Evolutionary conservation across 2,797 vertebrate genomes (phyloP).

Genomic region (Tamandua tetradactyla): DNA sequence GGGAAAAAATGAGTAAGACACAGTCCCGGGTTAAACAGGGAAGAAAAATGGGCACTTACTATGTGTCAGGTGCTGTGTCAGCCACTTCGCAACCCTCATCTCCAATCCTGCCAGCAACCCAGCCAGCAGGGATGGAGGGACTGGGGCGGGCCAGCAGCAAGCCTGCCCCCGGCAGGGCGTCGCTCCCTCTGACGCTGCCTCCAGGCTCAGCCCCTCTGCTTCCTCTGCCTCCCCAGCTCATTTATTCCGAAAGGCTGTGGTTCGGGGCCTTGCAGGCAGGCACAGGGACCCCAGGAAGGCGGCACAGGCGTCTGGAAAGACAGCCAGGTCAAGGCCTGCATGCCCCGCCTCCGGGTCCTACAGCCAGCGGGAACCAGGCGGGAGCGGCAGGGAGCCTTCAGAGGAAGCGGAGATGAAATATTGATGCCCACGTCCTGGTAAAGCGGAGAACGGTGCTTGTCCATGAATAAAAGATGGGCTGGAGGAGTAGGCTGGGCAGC

Average conservation of each 20-base stretch:
- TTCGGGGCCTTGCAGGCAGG: neutral
- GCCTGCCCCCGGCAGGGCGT: neutral
- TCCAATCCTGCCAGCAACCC: neutral
- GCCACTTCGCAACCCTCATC: neutral
- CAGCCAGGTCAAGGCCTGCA: neutral
- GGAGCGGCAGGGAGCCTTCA: neutral
- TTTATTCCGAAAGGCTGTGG: neutral
- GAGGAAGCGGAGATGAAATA: slow-evolving; percentile 79
- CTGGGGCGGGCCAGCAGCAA: neutral
- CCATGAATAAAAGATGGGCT: slow-evolving; percentile 86
- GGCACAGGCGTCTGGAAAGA: neutral
- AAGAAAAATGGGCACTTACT: neutral
- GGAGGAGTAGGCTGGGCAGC: slow-evolving; percentile 81
- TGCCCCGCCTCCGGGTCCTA: neutral
- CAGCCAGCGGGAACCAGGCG: neutral
- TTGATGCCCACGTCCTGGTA: slow-evolving; percentile 80
- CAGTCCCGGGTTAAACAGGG: neutral
- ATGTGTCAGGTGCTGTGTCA: neutral
- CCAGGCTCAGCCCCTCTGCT: neutral
- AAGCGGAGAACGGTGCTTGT: slow-evolving; percentile 76
- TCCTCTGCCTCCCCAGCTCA: neutral
- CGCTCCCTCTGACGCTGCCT: neutral
- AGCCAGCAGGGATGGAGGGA: neutral
- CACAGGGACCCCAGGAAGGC: neutral
- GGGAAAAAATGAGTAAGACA: neutral